These are phyloP conservation scores for Bolinopsis microptera DNA, from an alignment of 37 sponge, comb jelly and placozoan genomes.

Conservation along the genomic window DNA sequence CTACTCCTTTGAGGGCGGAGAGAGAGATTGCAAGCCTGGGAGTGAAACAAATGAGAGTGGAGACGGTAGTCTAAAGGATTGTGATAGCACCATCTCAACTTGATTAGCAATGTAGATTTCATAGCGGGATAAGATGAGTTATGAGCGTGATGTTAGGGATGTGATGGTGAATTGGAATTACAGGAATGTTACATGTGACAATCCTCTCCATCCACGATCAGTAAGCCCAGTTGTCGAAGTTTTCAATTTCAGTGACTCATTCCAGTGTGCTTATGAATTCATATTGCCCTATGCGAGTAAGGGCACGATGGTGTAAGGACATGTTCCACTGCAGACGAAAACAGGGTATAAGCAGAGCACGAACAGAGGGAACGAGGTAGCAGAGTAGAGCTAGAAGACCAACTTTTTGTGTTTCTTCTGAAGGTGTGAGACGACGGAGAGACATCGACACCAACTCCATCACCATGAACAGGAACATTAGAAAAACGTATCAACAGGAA, in stretches of 20 bases:
- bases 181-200: not conserved
- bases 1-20: not conserved
- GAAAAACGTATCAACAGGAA: constrained; percentile 42
- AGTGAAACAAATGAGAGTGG: not conserved
- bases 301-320: not conserved
- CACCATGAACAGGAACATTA: constrained; percentile 48
- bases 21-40: not conserved
- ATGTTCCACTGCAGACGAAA: not conserved
- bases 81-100: constrained; percentile 11
- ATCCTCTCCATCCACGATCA: not conserved
- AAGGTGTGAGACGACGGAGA: not conserved
- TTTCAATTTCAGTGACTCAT: not conserved
- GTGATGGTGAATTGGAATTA: constrained; percentile 35
- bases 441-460: not conserved
- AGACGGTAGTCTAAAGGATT: not conserved
- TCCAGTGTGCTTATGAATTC: not conserved
- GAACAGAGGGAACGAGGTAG: not conserved
- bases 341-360: not conserved
- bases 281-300: not conserved
- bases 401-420: not conserved
- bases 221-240: not conserved
- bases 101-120: not conserved
- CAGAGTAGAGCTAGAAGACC: not conserved
- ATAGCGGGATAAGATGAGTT: not conserved
- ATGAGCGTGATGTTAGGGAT: not conserved